Evolutionary conservation across 2,888 invertebrate genomes (phyloP).

Genomic region (Lumbricus terrestris): DNA sequence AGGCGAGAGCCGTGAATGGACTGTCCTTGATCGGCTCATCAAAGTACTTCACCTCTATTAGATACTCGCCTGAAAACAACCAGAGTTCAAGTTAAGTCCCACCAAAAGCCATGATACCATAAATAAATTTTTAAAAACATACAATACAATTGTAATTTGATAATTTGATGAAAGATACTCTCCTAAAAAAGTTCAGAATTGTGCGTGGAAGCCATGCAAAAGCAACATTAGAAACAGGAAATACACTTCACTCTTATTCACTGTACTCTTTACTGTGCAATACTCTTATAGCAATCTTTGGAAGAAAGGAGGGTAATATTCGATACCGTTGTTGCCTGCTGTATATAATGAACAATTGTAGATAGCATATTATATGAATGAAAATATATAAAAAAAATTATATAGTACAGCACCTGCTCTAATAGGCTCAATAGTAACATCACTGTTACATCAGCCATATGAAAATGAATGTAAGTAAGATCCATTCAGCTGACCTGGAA

Average conservation of each 20-base stretch:
- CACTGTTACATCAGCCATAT: neutral
- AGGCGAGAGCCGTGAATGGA: conserved; percentile 92
- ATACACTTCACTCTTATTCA: too few relatives aligned
- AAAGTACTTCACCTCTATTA: conserved; percentile 56
- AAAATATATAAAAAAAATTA: too few relatives aligned
- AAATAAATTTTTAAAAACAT: neutral
- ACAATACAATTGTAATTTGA: neutral
- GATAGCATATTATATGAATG: too few relatives aligned
- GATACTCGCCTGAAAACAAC: conserved; percentile 48
- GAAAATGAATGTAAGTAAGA: neutral
- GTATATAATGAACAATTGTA: too few relatives aligned
- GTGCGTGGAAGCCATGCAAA: too few relatives aligned
- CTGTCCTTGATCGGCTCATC: conserved; percentile 76
- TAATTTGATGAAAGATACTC: neutral
- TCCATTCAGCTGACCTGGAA: conserved; percentile 21
- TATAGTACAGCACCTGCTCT: neutral
- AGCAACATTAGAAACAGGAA: too few relatives aligned
- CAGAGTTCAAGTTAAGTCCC: neutral
- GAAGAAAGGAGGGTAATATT: too few relatives aligned
- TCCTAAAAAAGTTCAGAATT: too few relatives aligned
- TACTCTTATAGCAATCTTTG: too few relatives aligned
- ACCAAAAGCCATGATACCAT: neutral
- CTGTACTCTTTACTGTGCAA: too few relatives aligned
- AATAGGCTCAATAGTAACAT: neutral
- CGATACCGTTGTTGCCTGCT: too few relatives aligned